Conservation (phyloP, 64 coral and sea anemone species). For the Stichodactyla helianthus region DNA sequence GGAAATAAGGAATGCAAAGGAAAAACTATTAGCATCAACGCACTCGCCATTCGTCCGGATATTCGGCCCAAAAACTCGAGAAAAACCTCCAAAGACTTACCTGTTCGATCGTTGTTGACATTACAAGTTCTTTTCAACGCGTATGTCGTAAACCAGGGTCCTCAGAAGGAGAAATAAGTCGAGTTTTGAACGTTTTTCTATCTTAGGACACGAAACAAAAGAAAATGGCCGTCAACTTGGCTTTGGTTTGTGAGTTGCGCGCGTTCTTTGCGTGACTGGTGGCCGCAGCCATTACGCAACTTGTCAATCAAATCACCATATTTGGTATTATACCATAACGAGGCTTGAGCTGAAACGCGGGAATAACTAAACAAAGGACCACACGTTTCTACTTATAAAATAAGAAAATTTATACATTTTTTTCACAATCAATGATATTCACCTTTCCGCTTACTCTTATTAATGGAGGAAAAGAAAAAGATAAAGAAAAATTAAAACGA, state of each 20-base stretch:
- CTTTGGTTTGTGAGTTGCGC: conserved; percentile 74
- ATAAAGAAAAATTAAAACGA: too few species aligned
- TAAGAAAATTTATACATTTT: not conserved
- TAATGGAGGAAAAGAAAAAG: too few species aligned
- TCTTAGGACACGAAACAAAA: conserved; percentile 74
- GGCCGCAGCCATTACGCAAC: conserved; percentile 83
- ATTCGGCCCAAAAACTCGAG: conserved; percentile 14
- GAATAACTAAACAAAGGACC: not conserved
- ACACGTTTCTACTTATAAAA: not conserved
- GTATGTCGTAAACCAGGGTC: not conserved
- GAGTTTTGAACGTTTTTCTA: conserved; percentile 21
- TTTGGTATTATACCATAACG: conserved; percentile 37
- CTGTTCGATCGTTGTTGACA: conserved; percentile 96
- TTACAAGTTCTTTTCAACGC: conserved; percentile 28
- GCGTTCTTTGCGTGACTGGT: conserved; percentile 99
- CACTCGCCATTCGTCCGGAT: conserved; percentile 33
- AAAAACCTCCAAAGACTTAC: conserved; percentile 47
- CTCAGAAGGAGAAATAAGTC: conserved; percentile 1
- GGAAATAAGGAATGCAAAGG: conserved; percentile 23
- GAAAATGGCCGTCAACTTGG: conserved; percentile 91
- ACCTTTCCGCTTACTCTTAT: too few species aligned
- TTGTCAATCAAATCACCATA: conserved; percentile 91
- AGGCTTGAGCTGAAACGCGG: not conserved
- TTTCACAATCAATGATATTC: too few species aligned
- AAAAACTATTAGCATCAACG: conserved; percentile 75